Conservation (phyloP, 2,797 vertebrate genomes). For the Ataeniobius toweri region DNA sequence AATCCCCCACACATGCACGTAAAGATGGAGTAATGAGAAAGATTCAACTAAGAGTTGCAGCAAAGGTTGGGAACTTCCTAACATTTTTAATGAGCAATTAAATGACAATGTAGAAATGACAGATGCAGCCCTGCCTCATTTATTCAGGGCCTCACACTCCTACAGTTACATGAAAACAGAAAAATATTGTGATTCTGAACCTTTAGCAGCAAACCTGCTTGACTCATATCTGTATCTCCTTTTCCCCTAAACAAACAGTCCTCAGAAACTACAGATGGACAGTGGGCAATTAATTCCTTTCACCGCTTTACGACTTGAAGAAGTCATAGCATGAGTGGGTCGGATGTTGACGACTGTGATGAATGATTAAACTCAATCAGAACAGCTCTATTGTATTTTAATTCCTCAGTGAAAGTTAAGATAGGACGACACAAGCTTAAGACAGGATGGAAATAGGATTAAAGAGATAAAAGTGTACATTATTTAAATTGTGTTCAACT, state of each 20-base stretch:
- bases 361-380: conserved; percentile 64
- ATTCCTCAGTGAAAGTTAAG: conserved; percentile 31
- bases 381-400: conserved; percentile 51
- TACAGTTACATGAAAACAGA: background rate
- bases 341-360: conserved; percentile 43
- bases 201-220: background rate
- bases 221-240: background rate
- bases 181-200: background rate
- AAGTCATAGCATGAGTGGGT: conserved; percentile 53
- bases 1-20: too few species aligned
- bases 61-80: background rate
- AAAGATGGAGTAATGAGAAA: background rate
- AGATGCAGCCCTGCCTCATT: background rate
- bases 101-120: background rate
- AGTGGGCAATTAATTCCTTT: conserved; percentile 4
- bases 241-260: background rate
- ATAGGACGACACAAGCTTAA: conserved; percentile 13
- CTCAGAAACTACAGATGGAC: conserved; percentile 53
- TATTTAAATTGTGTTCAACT: conserved; percentile 19
- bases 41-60: background rate
- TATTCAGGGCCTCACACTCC: background rate
- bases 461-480: conserved; percentile 9
- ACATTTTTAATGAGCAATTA: background rate
- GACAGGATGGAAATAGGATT: conserved; percentile 18
- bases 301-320: conserved; percentile 10